A percentile compares a stretch with the other conserved stretches of the same genome.
These are phyloP conservation scores for Ornithorhynchus anatinus DNA, from an alignment of 2,113 vertebrate genomes.

Conservation along the genomic window DNA sequence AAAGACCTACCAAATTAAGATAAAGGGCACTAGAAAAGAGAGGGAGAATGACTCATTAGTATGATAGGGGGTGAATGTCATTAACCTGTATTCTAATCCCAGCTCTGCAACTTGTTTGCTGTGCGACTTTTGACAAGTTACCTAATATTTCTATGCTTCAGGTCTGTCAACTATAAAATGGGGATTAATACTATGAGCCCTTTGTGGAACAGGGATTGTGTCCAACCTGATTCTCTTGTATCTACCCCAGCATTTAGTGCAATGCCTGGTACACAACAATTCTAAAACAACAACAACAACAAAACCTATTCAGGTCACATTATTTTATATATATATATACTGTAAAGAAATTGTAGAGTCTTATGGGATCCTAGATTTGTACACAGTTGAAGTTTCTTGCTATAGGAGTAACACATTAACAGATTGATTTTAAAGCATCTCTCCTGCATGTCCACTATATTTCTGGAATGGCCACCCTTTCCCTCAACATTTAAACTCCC, in stretches of 20 bases:
- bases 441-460: too few relatives aligned
- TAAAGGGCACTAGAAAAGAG: conserved; percentile 78
- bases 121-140: too few relatives aligned
- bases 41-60: background rate
- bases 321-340: background rate
- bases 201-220: too few relatives aligned
- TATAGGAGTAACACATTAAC: background rate
- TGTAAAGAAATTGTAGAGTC: background rate
- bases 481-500: too few relatives aligned
- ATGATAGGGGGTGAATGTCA: background rate
- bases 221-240: too few relatives aligned
- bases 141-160: too few relatives aligned
- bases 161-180: too few relatives aligned
- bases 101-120: too few relatives aligned
- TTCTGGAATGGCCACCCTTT: too few relatives aligned
- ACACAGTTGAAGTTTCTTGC: background rate
- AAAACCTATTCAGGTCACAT: fast-evolving
- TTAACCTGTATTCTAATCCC: background rate
- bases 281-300: background rate
- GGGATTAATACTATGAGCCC: too few relatives aligned
- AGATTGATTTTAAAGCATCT: background rate
- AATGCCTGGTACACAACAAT: too few relatives aligned
- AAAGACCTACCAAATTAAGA: conserved; percentile 83
- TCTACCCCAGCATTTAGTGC: too few relatives aligned
- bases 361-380: background rate